Evolutionary conservation across 2,797 vertebrate species (phyloP), one percentile per base, ranked within the genome.

Genomic region (Acipenser ruthenus): DNA sequence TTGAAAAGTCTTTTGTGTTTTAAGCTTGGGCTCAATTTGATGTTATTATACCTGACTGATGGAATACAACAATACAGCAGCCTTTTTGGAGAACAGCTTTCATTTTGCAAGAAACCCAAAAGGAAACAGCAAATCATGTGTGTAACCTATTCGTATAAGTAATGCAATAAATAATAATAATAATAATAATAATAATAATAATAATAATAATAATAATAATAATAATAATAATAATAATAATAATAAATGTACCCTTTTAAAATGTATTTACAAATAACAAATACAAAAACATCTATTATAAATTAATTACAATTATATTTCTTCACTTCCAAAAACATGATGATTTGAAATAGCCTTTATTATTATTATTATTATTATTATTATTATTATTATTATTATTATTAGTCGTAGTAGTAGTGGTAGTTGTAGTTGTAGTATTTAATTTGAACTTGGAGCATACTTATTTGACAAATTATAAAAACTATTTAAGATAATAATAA

Each of bases 1-100:
- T 74, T 80, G 78, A 66, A 1, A 55, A 55, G 9, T 55, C 60
- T 63, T 49, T 50, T 59, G 67, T 63, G 61, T 62, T 67, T 64
- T 69, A 47, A 63, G 67, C 67, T 65, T 61, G 60, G 68, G 61
- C 70, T 67, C 70, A 72, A 71, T 69, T 77, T 73, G 70, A 73
- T 77, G 75, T 71, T 75, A 72, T 75, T 73, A 50, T 68, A 52
- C 50, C 63, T 64, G 15, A 10, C 60, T 64, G 23, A 8, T 50
- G 12, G 23, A 15, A 58, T 56, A 60, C 8, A 60, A 60, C 12
- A 12, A 60, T 9, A 60, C 8, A 8, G 58, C 58, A 37, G 23
- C 23, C 23, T 37, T 37, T 37, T 37, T 4, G 23, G 4, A 37
- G 23, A 37, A 37, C 23, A 37, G 23, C 23, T 37, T 37, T 37